phyloP scores from a whole-genome alignment of 2,888 invertebrate species.

The Patella caerulea region DNA sequence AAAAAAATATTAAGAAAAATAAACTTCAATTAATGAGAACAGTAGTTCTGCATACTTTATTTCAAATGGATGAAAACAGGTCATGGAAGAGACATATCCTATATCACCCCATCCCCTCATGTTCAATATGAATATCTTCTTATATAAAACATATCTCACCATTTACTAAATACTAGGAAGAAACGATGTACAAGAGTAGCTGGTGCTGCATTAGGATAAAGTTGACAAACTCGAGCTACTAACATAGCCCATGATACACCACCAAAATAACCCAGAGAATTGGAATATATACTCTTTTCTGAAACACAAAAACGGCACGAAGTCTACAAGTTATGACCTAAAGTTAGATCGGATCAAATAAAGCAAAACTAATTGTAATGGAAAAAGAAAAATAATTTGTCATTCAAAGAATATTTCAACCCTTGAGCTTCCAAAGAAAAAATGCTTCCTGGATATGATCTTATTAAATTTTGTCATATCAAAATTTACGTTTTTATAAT shows the following conservation, averaged over 20 bases:
- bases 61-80: background rate
- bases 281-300: conserved; percentile 95
- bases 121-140: no score
- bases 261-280: conserved; percentile 96
- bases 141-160: conserved; percentile 74
- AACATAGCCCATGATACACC: conserved; percentile 99
- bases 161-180: conserved; percentile 97
- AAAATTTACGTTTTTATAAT: no score
- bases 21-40: background rate
- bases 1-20: conserved; percentile 10
- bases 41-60: background rate
- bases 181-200: conserved; percentile 97
- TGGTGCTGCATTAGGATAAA: conserved; percentile 96
- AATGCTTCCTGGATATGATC: no score
- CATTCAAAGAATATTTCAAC: background rate
- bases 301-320: conserved; percentile 28
- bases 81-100: no score
- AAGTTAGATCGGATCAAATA: background rate
- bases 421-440: no score
- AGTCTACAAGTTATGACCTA: background rate
- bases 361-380: background rate
- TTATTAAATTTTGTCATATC: no score
- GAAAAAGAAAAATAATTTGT: background rate
- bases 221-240: conserved; percentile 96
- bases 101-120: no score